Conservation (phyloP, 2,888 invertebrate species). For the Eurytoma californica region DNA sequence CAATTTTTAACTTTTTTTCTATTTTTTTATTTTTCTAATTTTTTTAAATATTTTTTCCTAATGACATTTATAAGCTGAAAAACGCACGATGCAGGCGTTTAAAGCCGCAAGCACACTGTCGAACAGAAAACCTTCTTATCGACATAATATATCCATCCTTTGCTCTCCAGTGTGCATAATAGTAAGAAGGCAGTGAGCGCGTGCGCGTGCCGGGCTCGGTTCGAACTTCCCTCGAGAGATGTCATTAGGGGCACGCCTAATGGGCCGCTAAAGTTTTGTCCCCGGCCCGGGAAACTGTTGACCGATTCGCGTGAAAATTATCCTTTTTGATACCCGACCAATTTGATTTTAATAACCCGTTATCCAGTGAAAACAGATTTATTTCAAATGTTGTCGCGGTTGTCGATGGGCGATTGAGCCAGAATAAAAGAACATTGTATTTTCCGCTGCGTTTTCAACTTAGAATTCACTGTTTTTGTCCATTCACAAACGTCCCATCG, state of each 20-base stretch:
- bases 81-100: not conserved
- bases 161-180: not conserved
- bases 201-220: slow-evolving; percentile 40
- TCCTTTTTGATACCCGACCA: slow-evolving; percentile 22
- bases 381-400: slow-evolving; percentile 32
- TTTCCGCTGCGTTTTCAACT: not conserved
- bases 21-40: not conserved
- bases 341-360: slow-evolving; percentile 42
- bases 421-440: slow-evolving; percentile 14
- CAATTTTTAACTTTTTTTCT: not conserved
- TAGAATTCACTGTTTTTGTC: no score
- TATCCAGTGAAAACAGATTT: slow-evolving; percentile 31
- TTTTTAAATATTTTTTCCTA: not conserved
- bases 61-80: not conserved
- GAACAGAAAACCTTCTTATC: slow-evolving; percentile 55
- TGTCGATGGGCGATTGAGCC: not conserved
- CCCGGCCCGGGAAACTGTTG: slow-evolving; percentile 29
- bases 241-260: slow-evolving; percentile 60
- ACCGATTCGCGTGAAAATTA: slow-evolving; percentile 20
- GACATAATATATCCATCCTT: slow-evolving; percentile 34
- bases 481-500: no score
- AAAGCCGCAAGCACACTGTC: not conserved
- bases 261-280: slow-evolving; percentile 67
- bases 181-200: slow-evolving; percentile 37
- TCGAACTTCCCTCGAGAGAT: slow-evolving; percentile 52